phyloP scores from a whole-genome alignment of 2,797 vertebrate genomes.

The Liasis olivaceus region DNA sequence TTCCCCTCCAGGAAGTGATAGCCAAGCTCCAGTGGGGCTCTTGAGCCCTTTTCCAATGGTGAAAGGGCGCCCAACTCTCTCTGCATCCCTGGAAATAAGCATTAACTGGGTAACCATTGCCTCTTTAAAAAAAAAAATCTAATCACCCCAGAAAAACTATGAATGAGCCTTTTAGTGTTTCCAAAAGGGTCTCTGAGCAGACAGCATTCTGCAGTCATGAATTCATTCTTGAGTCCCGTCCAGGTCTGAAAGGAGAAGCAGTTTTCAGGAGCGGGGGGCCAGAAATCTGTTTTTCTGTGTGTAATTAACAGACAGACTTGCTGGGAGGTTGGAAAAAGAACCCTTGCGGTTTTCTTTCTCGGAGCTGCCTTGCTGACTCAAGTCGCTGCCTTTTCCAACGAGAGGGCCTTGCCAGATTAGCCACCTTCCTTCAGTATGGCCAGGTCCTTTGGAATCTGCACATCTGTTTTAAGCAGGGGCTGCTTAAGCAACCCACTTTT shows the following conservation, averaged over 20 bases:
- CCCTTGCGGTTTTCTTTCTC: not conserved
- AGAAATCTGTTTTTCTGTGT: not conserved
- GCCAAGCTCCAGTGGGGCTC: not conserved
- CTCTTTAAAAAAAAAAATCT: not conserved
- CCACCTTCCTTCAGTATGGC: rapidly evolving
- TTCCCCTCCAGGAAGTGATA: not conserved
- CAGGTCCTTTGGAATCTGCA: not conserved
- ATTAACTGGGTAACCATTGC: not conserved
- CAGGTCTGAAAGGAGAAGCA: conserved; percentile 4
- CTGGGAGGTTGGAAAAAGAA: not conserved
- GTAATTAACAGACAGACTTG: not conserved
- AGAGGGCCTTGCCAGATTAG: not conserved
- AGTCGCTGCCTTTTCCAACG: not conserved
- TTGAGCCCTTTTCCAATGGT: not conserved
- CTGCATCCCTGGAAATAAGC: not conserved
- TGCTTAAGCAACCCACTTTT: not conserved
- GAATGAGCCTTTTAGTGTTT: not conserved
- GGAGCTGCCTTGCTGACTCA: not conserved
- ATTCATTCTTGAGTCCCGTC: not conserved
- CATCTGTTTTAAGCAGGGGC: not conserved
- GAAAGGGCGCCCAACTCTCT: rapidly evolving
- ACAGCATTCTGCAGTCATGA: not conserved
- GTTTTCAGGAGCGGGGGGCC: not conserved
- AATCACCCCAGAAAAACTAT: not conserved
- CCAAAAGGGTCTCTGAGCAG: not conserved